Evolutionary conservation across 2,797 vertebrate species (phyloP).

Genomic region (Schizopygopsis pylzovi): DNA sequence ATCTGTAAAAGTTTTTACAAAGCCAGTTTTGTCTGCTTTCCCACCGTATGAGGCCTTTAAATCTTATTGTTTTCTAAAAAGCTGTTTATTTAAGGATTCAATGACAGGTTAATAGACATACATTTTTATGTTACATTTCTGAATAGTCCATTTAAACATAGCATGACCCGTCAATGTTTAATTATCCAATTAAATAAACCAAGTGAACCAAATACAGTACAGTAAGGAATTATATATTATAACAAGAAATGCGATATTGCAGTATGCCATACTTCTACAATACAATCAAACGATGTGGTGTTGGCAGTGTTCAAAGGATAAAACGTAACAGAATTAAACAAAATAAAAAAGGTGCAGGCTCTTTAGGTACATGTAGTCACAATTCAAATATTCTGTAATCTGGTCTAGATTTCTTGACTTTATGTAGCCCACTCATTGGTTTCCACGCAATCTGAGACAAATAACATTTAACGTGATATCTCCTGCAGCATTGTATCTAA

Average conservation of each 20-base stretch:
- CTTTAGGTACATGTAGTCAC: not conserved
- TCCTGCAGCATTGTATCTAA: not conserved
- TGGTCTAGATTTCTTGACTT: not conserved
- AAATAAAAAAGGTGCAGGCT: not conserved
- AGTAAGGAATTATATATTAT: not conserved
- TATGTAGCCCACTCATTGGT: not conserved
- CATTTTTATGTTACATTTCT: not conserved
- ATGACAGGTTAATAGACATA: not conserved
- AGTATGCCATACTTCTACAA: not conserved
- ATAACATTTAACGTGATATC: not conserved
- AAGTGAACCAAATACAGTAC: not conserved
- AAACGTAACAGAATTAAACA: not conserved
- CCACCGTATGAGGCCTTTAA: not conserved
- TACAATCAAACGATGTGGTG: not conserved
- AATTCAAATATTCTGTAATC: not conserved
- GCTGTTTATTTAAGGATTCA: not conserved
- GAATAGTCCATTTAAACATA: not conserved
- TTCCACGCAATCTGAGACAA: not conserved
- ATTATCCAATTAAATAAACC: not conserved
- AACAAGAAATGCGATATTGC: not conserved
- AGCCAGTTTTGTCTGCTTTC: not conserved
- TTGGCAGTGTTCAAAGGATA: not conserved
- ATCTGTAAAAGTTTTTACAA: not conserved
- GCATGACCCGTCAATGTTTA: not conserved
- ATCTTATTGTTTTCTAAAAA: not conserved